A percentile compares a stretch with the other conserved stretches of the same genome.
Conservation (phyloP, 2,113 vertebrate species). For the Phalacrocorax pelagicus region DNA sequence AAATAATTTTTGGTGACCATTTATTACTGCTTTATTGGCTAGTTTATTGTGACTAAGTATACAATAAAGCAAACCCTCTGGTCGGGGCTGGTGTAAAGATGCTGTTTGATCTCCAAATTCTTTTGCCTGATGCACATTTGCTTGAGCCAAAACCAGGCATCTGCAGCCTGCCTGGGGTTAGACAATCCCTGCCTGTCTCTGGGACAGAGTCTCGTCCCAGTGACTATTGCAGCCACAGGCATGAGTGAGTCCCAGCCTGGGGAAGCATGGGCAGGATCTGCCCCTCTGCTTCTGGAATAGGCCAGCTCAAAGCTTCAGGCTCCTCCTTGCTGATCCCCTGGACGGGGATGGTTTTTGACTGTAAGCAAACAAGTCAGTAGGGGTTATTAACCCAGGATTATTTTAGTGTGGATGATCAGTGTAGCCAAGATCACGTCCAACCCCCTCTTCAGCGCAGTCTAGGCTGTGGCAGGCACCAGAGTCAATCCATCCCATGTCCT, state of each 20-base stretch:
- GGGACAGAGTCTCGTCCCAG: not conserved
- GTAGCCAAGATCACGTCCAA: not conserved
- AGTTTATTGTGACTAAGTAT: not conserved
- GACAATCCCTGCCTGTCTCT: not conserved
- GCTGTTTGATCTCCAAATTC: not conserved
- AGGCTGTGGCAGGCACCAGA: not conserved
- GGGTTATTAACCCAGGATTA: not conserved
- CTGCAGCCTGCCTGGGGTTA: not conserved
- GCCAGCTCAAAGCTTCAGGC: not conserved
- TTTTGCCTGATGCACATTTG: not conserved
- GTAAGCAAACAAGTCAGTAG: not conserved
- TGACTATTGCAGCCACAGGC: not conserved
- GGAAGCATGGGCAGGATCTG: not conserved
- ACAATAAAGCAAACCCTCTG: slow-evolving; percentile 6
- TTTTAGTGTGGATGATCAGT: not conserved
- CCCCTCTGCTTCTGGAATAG: not conserved
- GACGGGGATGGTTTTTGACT: not conserved
- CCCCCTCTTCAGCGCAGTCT: not conserved
- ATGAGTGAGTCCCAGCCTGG: not conserved
- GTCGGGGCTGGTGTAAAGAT: not conserved
- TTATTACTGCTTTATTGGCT: slow-evolving; percentile 32
- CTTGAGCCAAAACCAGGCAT: not conserved
- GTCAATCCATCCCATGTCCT: not conserved
- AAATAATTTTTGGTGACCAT: not conserved
- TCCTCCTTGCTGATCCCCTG: not conserved